These are phyloP conservation scores for Gila orcuttii DNA, from an alignment of 2,113 vertebrate species.

Conservation along the genomic window DNA sequence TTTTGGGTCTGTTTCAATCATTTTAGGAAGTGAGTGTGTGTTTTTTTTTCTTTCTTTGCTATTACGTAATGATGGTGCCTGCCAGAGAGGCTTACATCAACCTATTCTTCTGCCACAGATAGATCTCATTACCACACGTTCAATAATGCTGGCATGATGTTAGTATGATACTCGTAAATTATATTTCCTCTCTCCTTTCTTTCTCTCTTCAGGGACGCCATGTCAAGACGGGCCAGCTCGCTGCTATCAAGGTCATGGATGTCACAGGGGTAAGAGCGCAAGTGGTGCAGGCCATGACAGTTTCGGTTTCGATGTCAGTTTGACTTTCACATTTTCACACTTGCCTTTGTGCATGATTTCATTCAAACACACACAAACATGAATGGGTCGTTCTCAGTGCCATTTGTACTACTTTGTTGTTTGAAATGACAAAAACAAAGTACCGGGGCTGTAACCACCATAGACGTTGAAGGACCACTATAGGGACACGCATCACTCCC, in stretches of 20 bases:
- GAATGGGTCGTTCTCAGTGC: background rate
- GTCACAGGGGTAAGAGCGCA: slow-evolving; percentile 90
- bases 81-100: slow-evolving; percentile 29
- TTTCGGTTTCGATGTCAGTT: slow-evolving; percentile 23
- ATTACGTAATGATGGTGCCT: slow-evolving; percentile 11
- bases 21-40: slow-evolving; percentile 25
- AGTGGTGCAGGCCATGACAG: slow-evolving; percentile 12
- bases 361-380: background rate
- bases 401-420: background rate
- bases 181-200: slow-evolving; percentile 25
- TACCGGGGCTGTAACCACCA: background rate
- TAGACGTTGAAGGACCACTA: background rate
- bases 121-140: background rate
- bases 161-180: background rate
- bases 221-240: slow-evolving; percentile 98
- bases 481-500: background rate
- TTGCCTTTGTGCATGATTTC: background rate
- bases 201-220: slow-evolving; percentile 86
- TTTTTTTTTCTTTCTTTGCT: background rate
- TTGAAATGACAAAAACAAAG: background rate
- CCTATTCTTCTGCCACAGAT: background rate
- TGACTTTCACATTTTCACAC: background rate
- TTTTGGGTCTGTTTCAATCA: slow-evolving; percentile 33
- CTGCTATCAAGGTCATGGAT: slow-evolving; percentile 99
- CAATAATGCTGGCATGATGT: background rate